phyloP scores from a whole-genome alignment of 2,888 invertebrate genomes.

The Diloba caeruleocephala region DNA sequence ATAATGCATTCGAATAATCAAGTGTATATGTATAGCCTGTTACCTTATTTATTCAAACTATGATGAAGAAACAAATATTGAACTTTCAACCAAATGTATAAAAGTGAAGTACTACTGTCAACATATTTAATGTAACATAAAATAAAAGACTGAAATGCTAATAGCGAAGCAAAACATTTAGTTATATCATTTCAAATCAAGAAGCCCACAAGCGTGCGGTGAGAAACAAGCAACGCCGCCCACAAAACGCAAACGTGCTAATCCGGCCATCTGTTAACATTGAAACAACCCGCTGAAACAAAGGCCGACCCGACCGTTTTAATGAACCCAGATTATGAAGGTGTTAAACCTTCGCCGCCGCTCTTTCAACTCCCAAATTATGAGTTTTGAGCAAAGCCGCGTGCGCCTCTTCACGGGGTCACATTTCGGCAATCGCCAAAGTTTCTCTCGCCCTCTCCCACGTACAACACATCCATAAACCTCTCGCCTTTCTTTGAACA shows the following conservation, averaged over 20 bases:
- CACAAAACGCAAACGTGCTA: conserved; percentile 76
- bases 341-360: conserved; percentile 85
- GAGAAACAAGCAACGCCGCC: conserved; percentile 66
- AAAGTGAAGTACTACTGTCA: too few relatives aligned
- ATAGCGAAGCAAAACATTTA: conserved; percentile 19
- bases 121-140: neutral
- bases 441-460: conserved; percentile 72
- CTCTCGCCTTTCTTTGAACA: conserved; percentile 76
- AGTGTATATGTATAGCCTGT: too few relatives aligned
- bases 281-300: conserved; percentile 87
- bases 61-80: too few relatives aligned
- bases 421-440: conserved; percentile 81
- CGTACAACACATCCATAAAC: conserved; percentile 67
- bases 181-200: conserved; percentile 38
- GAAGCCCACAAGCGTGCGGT: conserved; percentile 55
- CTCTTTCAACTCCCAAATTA: conserved; percentile 88
- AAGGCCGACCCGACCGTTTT: conserved; percentile 84
- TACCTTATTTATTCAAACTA: too few relatives aligned
- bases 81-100: too few relatives aligned
- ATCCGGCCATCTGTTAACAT: conserved; percentile 86
- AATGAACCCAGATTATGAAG: conserved; percentile 89
- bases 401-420: conserved; percentile 78
- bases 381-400: conserved; percentile 79
- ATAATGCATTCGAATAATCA: too few relatives aligned
- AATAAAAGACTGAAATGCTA: conserved; percentile 1